A percentile compares a stretch with the other conserved stretches of the same genome.
Evolutionary conservation across 2,797 vertebrate genomes (phyloP).

Genomic region (Sardinella longiceps): DNA sequence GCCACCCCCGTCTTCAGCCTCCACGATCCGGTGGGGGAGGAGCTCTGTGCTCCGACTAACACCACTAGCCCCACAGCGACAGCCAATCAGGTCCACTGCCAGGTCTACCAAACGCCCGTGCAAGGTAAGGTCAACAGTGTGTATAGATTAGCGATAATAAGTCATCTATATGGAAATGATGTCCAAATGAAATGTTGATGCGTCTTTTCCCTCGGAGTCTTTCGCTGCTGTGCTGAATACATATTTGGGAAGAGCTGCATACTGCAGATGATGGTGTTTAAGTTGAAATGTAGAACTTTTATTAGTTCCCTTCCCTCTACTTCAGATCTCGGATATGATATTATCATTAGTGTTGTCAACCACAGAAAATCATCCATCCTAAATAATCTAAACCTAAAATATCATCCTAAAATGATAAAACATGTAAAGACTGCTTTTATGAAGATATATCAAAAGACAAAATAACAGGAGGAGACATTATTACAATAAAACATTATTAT

Average conservation of each 20-base stretch:
- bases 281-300: neutral
- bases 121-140: slow-evolving; percentile 77
- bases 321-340: neutral
- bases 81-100: slow-evolving; percentile 67
- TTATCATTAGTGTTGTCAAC: neutral
- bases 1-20: slow-evolving; percentile 81
- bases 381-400: too few species aligned
- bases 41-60: slow-evolving; percentile 47
- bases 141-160: slow-evolving; percentile 26
- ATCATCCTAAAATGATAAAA: neutral
- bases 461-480: neutral
- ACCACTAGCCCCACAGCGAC: slow-evolving; percentile 34
- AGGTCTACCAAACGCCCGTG: slow-evolving; percentile 92
- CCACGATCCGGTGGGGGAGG: slow-evolving; percentile 50
- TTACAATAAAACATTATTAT: too few species aligned
- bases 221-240: neutral
- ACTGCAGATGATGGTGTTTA: neutral
- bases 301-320: neutral
- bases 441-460: neutral
- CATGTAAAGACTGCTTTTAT: neutral
- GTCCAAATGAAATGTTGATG: slow-evolving; percentile 20
- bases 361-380: neutral
- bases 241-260: neutral
- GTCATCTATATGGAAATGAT: slow-evolving; percentile 24
- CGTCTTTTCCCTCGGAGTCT: neutral